phyloP scores from a whole-genome alignment of 2,113 vertebrate species.

The Pteruthius melanotis region DNA sequence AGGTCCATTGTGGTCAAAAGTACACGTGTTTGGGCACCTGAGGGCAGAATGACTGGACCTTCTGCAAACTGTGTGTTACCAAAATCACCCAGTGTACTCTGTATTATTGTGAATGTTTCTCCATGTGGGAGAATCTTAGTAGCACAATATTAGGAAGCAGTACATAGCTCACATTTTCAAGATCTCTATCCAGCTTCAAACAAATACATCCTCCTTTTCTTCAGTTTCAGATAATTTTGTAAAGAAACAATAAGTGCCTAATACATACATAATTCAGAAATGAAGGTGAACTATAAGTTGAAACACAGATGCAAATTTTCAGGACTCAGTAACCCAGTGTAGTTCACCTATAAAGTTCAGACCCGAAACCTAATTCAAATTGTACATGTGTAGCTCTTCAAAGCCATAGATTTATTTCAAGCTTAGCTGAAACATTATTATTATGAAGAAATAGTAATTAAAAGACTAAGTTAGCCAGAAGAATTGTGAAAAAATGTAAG shows the following conservation, averaged over 20 bases:
- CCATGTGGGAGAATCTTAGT: background rate
- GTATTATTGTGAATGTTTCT: background rate
- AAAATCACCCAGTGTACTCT: background rate
- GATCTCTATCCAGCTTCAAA: background rate
- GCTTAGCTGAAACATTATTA: slow-evolving; percentile 17
- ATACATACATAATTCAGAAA: background rate
- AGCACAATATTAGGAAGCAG: background rate
- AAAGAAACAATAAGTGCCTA: background rate
- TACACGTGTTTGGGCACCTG: background rate
- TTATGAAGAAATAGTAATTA: slow-evolving; percentile 37
- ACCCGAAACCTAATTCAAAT: background rate
- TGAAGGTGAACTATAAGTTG: background rate
- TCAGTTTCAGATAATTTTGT: background rate
- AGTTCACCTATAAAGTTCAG: background rate
- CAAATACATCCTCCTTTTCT: background rate
- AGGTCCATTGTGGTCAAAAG: background rate
- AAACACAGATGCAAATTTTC: background rate
- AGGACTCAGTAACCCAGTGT: background rate
- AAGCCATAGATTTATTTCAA: slow-evolving; percentile 38
- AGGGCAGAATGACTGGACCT: background rate
- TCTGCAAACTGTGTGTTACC: background rate
- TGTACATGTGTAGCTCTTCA: background rate
- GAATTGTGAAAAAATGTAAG: background rate
- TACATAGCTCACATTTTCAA: background rate
- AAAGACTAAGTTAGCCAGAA: background rate